phyloP scores from a whole-genome alignment of 2,888 invertebrate species.

The Tenthredo livida region DNA sequence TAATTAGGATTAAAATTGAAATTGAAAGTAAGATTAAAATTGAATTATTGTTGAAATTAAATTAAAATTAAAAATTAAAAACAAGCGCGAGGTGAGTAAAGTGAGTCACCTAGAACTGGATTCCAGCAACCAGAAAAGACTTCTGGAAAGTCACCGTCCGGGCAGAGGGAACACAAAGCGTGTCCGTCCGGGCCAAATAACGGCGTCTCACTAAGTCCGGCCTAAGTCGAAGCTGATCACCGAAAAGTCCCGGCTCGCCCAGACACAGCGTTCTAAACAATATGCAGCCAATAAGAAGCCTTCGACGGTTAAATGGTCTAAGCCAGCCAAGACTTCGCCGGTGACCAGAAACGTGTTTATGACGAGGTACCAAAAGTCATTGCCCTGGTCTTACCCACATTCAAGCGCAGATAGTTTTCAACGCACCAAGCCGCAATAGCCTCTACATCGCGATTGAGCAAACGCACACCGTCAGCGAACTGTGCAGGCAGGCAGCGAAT shows the following conservation, averaged over 20 bases:
- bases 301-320: neutral
- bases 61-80: no score
- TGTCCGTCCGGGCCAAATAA: neutral
- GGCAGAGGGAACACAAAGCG: neutral
- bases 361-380: constrained; percentile 32
- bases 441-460: neutral
- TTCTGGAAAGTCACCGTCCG: neutral
- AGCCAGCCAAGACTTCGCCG: constrained; percentile 36
- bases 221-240: neutral
- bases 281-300: neutral
- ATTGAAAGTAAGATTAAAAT: no score
- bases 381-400: constrained; percentile 7
- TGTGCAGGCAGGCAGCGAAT: neutral
- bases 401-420: neutral
- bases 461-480: neutral
- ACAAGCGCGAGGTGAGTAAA: neutral
- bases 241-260: neutral
- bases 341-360: neutral
- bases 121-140: neutral
- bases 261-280: neutral
- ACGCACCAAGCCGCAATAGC: neutral
- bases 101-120: constrained; percentile 6
- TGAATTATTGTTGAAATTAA: no score
- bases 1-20: no score
- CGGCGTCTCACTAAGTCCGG: neutral